Evolutionary conservation across 2,797 vertebrate genomes (phyloP).

Genomic region (Rhynchotus rufescens): DNA sequence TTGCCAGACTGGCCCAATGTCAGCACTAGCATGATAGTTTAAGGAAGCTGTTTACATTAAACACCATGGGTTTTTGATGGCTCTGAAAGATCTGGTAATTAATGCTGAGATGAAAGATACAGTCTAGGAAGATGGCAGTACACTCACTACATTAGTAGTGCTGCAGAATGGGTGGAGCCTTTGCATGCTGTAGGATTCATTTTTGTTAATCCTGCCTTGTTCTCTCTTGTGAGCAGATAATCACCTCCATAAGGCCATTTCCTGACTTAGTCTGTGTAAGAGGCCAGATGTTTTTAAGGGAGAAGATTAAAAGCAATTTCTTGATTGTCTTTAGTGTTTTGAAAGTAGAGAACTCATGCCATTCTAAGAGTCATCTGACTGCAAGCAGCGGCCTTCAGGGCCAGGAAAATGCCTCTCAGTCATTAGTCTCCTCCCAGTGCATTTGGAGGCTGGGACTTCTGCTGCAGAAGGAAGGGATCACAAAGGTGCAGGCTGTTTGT

Average conservation of each 20-base stretch:
- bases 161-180: slow-evolving; percentile 25
- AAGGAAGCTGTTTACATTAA: slow-evolving; percentile 76
- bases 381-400: neutral
- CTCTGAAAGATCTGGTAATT: slow-evolving; percentile 66
- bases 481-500: slow-evolving; percentile 7
- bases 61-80: slow-evolving; percentile 71
- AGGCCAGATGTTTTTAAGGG: neutral
- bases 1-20: slow-evolving; percentile 62
- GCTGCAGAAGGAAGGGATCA: slow-evolving; percentile 6
- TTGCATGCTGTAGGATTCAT: slow-evolving; percentile 30
- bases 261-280: neutral
- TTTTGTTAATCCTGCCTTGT: slow-evolving; percentile 35
- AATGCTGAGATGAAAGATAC: slow-evolving; percentile 70
- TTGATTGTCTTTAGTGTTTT: neutral
- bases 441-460: neutral
- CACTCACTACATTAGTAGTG: slow-evolving; percentile 10
- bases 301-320: slow-evolving; percentile 1
- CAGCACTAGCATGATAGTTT: slow-evolving; percentile 45
- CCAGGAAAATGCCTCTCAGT: slow-evolving; percentile 3
- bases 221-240: slow-evolving; percentile 8
- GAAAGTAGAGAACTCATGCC: neutral
- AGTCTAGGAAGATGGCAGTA: slow-evolving; percentile 58
- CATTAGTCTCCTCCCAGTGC: neutral
- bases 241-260: slow-evolving; percentile 39
- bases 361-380: neutral